phyloP scores from a whole-genome alignment of 1,140 invertebrate species.

The Drosophila nebulosa region DNA sequence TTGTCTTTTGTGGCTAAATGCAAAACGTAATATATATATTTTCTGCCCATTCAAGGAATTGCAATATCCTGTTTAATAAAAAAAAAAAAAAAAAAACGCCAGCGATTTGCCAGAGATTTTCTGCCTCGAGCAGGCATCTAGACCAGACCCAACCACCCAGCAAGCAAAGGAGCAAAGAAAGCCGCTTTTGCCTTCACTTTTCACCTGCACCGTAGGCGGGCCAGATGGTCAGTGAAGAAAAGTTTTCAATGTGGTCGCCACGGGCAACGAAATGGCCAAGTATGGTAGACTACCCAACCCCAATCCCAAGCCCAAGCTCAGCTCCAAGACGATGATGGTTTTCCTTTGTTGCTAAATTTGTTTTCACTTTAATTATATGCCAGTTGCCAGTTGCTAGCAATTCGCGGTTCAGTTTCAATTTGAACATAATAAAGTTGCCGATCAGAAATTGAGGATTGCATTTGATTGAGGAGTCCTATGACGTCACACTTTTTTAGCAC shows the following conservation, averaged over 20 bases:
- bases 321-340: background rate
- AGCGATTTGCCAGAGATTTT: background rate
- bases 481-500: background rate
- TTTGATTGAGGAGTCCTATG: too few species aligned
- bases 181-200: background rate
- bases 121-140: background rate
- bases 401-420: background rate
- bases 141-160: background rate
- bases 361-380: slow-evolving; percentile 23
- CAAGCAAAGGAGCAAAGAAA: background rate
- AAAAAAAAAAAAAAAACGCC: too few species aligned
- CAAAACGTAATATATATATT: slow-evolving; percentile 13
- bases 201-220: background rate
- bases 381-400: background rate
- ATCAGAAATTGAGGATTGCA: too few species aligned
- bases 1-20: background rate
- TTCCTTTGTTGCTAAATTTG: background rate
- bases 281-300: background rate
- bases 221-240: background rate
- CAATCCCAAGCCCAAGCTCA: too few species aligned
- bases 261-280: background rate
- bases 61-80: slow-evolving; percentile 42
- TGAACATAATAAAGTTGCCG: too few species aligned
- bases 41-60: background rate
- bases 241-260: slow-evolving; percentile 10